Evolutionary conservation across 2,888 invertebrate species (phyloP).

Genomic region (Crematogaster levior): DNA sequence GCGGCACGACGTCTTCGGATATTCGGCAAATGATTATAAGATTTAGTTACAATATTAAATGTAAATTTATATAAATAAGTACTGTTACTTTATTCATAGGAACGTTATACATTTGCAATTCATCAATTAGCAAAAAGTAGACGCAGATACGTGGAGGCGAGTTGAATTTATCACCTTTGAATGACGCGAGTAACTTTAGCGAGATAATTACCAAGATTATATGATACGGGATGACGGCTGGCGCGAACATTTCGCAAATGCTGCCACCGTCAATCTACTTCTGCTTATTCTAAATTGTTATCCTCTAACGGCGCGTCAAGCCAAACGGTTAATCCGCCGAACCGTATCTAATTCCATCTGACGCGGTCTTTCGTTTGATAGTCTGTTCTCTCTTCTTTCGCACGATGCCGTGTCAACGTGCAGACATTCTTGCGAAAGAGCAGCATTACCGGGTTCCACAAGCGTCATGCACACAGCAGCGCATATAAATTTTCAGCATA

Average conservation of each 20-base stretch:
- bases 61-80: not conserved
- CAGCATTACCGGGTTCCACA: slow-evolving; percentile 33
- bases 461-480: not conserved
- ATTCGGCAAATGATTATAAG: not conserved
- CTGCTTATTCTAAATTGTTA: slow-evolving; percentile 57
- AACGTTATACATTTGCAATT: not conserved
- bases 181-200: slow-evolving; percentile 49
- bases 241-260: slow-evolving; percentile 56
- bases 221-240: slow-evolving; percentile 57
- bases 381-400: slow-evolving; percentile 58
- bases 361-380: slow-evolving; percentile 75
- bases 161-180: slow-evolving; percentile 24
- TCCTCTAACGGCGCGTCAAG: slow-evolving; percentile 71
- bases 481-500: slow-evolving; percentile 32
- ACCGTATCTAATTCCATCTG: slow-evolving; percentile 78
- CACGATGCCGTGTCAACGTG: slow-evolving; percentile 43
- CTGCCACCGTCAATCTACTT: slow-evolving; percentile 65
- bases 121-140: not conserved
- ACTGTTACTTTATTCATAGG: not conserved
- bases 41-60: not conserved
- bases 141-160: not conserved
- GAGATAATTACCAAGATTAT: slow-evolving; percentile 69
- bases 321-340: slow-evolving; percentile 75
- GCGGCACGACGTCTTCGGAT: not conserved
- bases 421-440: slow-evolving; percentile 40